These are phyloP conservation scores for Oopsacas minuta DNA, from an alignment of 37 sponge, comb jelly and placozoan species.

Conservation along the genomic window DNA sequence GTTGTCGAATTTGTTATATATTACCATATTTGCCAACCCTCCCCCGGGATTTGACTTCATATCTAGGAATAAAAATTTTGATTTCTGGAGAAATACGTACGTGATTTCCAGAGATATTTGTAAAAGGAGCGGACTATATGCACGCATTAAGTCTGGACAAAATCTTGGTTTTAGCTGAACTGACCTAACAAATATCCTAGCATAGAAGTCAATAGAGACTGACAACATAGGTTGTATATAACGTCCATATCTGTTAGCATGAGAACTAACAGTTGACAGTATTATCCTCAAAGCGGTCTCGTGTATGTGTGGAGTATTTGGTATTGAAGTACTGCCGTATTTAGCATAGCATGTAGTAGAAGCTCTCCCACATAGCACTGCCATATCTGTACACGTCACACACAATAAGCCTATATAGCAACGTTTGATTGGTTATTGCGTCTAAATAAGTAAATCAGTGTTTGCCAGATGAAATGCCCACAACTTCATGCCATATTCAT, in stretches of 20 bases:
- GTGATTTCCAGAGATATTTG: too few species aligned
- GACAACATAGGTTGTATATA: conserved; percentile 72
- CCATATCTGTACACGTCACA: conserved; percentile 89
- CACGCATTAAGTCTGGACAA: too few species aligned
- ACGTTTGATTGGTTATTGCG: too few species aligned
- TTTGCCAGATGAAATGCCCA: too few species aligned
- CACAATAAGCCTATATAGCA: conserved; percentile 90
- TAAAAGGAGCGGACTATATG: too few species aligned
- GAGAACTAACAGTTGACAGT: conserved; percentile 50
- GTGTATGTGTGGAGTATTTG: background rate
- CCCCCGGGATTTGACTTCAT: too few species aligned
- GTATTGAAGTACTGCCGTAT: conserved; percentile 70
- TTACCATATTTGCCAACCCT: too few species aligned
- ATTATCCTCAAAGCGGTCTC: conserved; percentile 61
- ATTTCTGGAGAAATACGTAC: too few species aligned
- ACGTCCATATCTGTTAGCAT: conserved; percentile 71
- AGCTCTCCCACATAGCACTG: conserved; percentile 85
- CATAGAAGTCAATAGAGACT: conserved; percentile 74
- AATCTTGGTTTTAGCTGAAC: background rate
- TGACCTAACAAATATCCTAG: conserved; percentile 57
- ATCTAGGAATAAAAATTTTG: too few species aligned
- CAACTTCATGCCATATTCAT: too few species aligned
- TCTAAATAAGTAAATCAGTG: background rate
- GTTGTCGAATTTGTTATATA: too few species aligned
- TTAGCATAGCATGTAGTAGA: conserved; percentile 72